phyloP scores from a whole-genome alignment of 1,140 invertebrate genomes.

The Notospermus geniculatus region DNA sequence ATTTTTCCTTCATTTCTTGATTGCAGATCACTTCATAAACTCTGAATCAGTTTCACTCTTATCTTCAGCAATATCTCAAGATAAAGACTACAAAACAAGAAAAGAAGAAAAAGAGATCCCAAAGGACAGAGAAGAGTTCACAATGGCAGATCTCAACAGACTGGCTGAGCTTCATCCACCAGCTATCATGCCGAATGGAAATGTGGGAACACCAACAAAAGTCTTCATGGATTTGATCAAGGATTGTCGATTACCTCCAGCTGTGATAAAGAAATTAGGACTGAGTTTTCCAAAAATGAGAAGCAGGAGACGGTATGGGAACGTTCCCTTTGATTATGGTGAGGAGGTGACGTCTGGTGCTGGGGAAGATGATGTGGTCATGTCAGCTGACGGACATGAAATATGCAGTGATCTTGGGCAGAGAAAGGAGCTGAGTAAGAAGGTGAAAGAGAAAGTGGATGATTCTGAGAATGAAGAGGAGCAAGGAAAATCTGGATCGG shows the following conservation, averaged over 20 bases:
- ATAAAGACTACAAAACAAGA: conserved; percentile 31
- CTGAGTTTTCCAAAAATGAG: conserved; percentile 48
- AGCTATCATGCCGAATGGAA: conserved; percentile 59
- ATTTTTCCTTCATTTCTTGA: background rate
- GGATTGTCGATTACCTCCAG: conserved; percentile 59
- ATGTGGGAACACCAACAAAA: conserved; percentile 63
- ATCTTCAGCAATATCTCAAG: no score
- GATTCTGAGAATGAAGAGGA: background rate
- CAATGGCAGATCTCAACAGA: conserved; percentile 42
- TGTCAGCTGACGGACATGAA: conserved; percentile 12
- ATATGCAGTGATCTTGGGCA: background rate
- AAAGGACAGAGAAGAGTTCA: conserved; percentile 40
- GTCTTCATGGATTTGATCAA: conserved; percentile 60
- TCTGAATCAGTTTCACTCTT: background rate
- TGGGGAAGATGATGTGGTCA: background rate
- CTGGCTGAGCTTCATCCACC: conserved; percentile 59
- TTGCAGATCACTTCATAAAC: conserved; percentile 4
- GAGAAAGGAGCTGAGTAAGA: conserved; percentile 11
- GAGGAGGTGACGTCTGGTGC: conserved; percentile 12
- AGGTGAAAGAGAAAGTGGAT: conserved; percentile 4
- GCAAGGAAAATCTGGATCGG: background rate
- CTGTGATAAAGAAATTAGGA: conserved; percentile 61
- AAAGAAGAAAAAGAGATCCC: conserved; percentile 35
- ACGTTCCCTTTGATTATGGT: conserved; percentile 60
- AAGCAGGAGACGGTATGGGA: conserved; percentile 56